phyloP scores from a whole-genome alignment of 1,140 invertebrate genomes.

The Lycorma delicatula region DNA sequence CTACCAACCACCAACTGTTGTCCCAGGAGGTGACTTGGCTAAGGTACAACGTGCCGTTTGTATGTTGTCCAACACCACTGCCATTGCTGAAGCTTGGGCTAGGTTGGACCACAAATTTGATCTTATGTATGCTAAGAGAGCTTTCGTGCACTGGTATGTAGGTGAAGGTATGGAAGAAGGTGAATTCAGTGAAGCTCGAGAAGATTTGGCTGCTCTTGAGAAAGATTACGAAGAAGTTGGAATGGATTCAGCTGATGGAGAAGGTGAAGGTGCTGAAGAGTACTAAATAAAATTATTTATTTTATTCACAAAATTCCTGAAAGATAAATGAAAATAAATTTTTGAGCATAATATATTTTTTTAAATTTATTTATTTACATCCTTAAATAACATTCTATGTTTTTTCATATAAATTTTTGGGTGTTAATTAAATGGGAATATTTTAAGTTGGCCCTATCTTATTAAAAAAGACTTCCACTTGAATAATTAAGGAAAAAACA shows the following conservation, averaged over 20 bases:
- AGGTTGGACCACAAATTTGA: constrained; percentile 58
- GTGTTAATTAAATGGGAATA: too few species aligned
- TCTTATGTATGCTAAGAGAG: constrained; percentile 52
- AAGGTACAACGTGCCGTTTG: constrained; percentile 78
- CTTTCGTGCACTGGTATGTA: constrained; percentile 34
- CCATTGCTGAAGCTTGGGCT: constrained; percentile 78
- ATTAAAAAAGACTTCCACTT: too few species aligned
- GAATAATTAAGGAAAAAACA: too few species aligned
- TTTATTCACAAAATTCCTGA: too few species aligned
- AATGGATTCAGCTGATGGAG: constrained; percentile 46
- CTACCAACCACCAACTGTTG: constrained; percentile 78
- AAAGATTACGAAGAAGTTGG: constrained; percentile 59
- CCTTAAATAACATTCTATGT: too few species aligned
- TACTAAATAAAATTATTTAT: too few species aligned
- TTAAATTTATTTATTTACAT: too few species aligned
- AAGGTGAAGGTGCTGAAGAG: constrained; percentile 43
- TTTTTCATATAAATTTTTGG: too few species aligned
- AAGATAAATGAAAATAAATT: too few species aligned
- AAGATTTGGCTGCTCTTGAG: constrained; percentile 53
- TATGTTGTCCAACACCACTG: constrained; percentile 79
- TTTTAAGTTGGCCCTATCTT: too few species aligned
- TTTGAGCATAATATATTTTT: too few species aligned
- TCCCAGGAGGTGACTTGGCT: constrained; percentile 69
- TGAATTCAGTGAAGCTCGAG: constrained; percentile 54
- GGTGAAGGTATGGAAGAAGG: constrained; percentile 57